Conservation (phyloP, 1,140 invertebrate species). For the Maconellicoccus hirsutus region DNA sequence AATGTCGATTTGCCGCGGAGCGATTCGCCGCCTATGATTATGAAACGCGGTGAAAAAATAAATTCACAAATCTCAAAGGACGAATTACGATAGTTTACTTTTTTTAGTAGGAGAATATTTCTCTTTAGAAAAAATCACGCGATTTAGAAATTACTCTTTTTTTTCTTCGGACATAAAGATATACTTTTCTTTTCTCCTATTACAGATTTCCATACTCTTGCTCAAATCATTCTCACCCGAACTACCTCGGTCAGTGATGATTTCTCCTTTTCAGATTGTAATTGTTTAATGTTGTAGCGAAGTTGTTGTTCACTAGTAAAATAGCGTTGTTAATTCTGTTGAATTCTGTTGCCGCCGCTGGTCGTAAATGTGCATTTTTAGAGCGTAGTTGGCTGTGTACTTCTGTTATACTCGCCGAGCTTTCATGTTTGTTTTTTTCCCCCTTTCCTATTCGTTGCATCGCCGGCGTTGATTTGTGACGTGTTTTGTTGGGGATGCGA, state of each 20-base stretch:
- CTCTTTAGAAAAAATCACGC: no score
- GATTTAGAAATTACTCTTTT: no score
- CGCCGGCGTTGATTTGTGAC: no score
- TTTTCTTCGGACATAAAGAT: background rate
- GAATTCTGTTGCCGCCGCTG: background rate
- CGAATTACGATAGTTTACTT: no score
- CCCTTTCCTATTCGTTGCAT: no score
- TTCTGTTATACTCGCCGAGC: background rate
- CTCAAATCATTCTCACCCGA: conserved; percentile 52
- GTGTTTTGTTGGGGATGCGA: no score
- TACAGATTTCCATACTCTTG: conserved; percentile 61
- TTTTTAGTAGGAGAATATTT: no score
- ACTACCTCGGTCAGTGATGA: conserved; percentile 18
- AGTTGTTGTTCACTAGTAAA: background rate
- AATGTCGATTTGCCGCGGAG: no score
- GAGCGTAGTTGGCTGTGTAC: background rate
- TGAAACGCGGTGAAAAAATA: background rate
- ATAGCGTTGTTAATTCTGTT: background rate
- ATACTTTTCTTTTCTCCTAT: conserved; percentile 38
- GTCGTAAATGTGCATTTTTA: background rate
- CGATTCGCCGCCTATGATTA: no score
- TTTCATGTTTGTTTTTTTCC: no score
- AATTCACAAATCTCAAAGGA: background rate
- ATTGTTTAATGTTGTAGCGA: conserved; percentile 10
- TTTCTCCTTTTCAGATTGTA: conserved; percentile 19